Base-by-base conservation (phyloP, 2,113 vertebrate genomes). In the Solenodon paradoxus region DNA sequence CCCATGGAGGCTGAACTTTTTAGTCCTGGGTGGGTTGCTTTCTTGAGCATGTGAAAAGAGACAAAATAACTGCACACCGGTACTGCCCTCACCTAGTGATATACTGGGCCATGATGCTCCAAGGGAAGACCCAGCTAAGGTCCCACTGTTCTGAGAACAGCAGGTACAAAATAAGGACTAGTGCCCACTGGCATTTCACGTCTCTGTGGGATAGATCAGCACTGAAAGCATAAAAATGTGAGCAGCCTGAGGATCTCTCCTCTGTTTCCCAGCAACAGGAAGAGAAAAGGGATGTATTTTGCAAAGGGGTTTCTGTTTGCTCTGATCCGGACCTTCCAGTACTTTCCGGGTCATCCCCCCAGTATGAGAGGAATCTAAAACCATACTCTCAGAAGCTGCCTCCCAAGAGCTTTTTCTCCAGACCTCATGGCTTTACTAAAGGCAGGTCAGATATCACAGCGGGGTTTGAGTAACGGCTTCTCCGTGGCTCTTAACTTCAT, bases 271-370 rank as follows among this genome's bases (percentile, higher is more conserved):
- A n/a, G 40, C 20, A 68, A 59, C 32, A 40, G 35, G 49, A 66
- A 66, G 38, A 40, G 19, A 4, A n/a, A 45, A 84, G 19, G 26
- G 2, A 8, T 53, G 8, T 26, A n/a, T 15, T 55, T 75, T 24
- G 26, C 13, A n/a, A n/a, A 30, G n/a, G 28, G 11, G 15, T 5
- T 81, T n/a, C 0, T 9, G 0, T 9, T 3, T 6, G 9, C 35
- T 4, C 17, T 42, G 55, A 42, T 8, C 51, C 3, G 0, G 7
- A 17, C 11, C 16, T 2, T 20, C 53, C 88, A 17, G 19, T 2
- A 49, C 32, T 11, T 22, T 28, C 26, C 35, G 45, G 45, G 47
- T 24, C 16, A 51, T 9, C 32, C 15, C n/a, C 28, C n/a, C 4
- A 15, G 0, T 17, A n/a, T 16, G 40, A 38, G 20, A 30, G 49